A percentile compares a stretch with the other conserved stretches of the same genome.
phyloP scores from a whole-genome alignment of 2,797 vertebrate species.

The Halcyon chelicuti region DNA sequence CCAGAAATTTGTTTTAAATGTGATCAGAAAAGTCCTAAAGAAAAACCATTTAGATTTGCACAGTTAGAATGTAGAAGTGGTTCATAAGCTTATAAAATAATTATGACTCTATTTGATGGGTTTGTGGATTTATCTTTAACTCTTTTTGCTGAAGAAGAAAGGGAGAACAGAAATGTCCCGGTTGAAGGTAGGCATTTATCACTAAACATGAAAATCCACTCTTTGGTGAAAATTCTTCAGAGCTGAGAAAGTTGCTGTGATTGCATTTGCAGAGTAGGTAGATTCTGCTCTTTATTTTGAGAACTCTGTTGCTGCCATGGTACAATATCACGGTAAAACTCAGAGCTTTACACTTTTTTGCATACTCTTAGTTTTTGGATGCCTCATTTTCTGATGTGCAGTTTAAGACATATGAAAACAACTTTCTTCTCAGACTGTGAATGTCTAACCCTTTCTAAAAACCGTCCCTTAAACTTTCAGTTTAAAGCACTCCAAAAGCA shows the following conservation, averaged over 20 bases:
- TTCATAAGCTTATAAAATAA: not conserved
- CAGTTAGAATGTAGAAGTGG: not conserved
- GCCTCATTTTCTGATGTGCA: not conserved
- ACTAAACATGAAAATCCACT: not conserved
- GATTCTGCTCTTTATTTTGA: not conserved
- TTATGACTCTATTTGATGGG: not conserved
- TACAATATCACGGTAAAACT: not conserved
- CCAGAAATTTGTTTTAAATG: not conserved
- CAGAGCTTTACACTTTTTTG: not conserved
- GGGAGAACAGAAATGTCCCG: not conserved
- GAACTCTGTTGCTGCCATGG: not conserved
- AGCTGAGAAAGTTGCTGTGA: not conserved
- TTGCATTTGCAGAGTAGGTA: not conserved
- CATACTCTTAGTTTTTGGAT: not conserved
- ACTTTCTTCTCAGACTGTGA: not conserved
- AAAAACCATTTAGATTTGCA: rapidly evolving
- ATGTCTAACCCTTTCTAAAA: not conserved
- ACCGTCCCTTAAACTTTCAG: not conserved
- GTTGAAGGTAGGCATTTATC: not conserved
- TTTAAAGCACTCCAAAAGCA: not conserved
- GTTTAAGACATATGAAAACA: not conserved
- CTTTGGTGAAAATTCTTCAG: not conserved
- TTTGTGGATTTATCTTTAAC: not conserved
- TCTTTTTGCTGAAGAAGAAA: not conserved
- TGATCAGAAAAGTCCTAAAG: not conserved